Evolutionary conservation across 2,797 vertebrate species (phyloP).

Genomic region (Atherinosoma microstoma): DNA sequence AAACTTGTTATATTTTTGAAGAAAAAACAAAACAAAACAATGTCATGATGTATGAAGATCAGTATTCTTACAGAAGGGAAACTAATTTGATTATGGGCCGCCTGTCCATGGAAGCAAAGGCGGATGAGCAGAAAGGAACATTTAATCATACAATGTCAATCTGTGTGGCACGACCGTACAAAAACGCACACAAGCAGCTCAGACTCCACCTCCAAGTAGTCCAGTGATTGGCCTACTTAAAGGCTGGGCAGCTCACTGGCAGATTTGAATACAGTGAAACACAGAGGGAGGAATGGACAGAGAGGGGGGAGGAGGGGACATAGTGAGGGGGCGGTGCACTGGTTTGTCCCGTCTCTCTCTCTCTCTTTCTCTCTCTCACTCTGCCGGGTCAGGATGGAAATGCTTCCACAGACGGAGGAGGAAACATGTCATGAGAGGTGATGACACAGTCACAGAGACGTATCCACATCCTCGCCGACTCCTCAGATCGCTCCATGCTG

Average conservation of each 20-base stretch:
- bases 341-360: slow-evolving; percentile 56
- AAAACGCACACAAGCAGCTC: slow-evolving; percentile 16
- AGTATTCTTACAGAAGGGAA: not conserved
- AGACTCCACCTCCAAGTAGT: slow-evolving; percentile 81
- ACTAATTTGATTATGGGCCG: too few relatives aligned
- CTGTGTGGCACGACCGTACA: slow-evolving; percentile 32
- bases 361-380: slow-evolving; percentile 70
- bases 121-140: not conserved
- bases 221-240: slow-evolving; percentile 82
- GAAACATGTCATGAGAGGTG: slow-evolving; percentile 80
- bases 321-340: slow-evolving; percentile 70
- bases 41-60: not conserved
- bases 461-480: slow-evolving; percentile 64
- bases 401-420: slow-evolving; percentile 75
- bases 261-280: slow-evolving; percentile 86
- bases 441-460: slow-evolving; percentile 80
- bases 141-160: slow-evolving; percentile 3
- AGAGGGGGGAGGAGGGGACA: slow-evolving; percentile 52
- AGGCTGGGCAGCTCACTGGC: slow-evolving; percentile 78
- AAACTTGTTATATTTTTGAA: not conserved
- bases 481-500: slow-evolving; percentile 50
- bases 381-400: slow-evolving; percentile 81
- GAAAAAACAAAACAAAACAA: not conserved
- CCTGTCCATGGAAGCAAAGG: not conserved
- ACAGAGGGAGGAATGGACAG: slow-evolving; percentile 69